phyloP scores from a whole-genome alignment of 2,888 invertebrate species.

The Tineola bisselliella region DNA sequence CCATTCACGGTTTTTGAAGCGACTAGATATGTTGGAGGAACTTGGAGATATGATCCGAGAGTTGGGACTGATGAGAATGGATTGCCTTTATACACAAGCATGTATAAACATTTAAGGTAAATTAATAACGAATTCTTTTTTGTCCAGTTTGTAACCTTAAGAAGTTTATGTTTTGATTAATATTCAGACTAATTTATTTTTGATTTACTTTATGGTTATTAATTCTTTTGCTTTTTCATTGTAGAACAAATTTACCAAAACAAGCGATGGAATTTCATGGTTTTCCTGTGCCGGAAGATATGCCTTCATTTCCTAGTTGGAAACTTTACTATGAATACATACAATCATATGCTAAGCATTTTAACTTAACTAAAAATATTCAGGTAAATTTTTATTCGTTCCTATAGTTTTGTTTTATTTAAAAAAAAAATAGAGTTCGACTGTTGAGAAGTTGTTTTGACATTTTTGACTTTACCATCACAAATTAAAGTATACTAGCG shows the following conservation, averaged over 20 bases:
- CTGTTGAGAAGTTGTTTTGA: too few species aligned
- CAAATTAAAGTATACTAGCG: background rate
- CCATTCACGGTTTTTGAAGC: constrained; percentile 47
- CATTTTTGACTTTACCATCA: background rate
- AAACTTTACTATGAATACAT: constrained; percentile 41
- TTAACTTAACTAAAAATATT: constrained; percentile 40
- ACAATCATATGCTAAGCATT: constrained; percentile 39
- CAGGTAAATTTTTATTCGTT: constrained; percentile 36
- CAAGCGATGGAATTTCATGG: constrained; percentile 50
- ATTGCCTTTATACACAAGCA: constrained; percentile 71
- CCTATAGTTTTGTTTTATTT: too few species aligned
- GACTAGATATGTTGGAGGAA: constrained; percentile 48
- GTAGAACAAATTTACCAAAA: constrained; percentile 56
- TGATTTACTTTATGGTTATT: too few species aligned
- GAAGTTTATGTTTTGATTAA: background rate
- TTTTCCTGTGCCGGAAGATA: constrained; percentile 39
- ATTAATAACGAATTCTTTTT: too few species aligned
- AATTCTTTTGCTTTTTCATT: constrained; percentile 14
- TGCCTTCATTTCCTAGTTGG: constrained; percentile 45
- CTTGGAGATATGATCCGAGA: constrained; percentile 56
- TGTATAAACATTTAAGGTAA: constrained; percentile 75
- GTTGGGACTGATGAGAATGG: constrained; percentile 66
- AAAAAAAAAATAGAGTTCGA: too few species aligned
- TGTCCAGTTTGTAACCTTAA: background rate
- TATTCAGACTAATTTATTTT: too few species aligned